A percentile compares a stretch with the other conserved stretches of the same genome.
phyloP scores from a whole-genome alignment of 2,113 vertebrate species.

The Alces alces region DNA sequence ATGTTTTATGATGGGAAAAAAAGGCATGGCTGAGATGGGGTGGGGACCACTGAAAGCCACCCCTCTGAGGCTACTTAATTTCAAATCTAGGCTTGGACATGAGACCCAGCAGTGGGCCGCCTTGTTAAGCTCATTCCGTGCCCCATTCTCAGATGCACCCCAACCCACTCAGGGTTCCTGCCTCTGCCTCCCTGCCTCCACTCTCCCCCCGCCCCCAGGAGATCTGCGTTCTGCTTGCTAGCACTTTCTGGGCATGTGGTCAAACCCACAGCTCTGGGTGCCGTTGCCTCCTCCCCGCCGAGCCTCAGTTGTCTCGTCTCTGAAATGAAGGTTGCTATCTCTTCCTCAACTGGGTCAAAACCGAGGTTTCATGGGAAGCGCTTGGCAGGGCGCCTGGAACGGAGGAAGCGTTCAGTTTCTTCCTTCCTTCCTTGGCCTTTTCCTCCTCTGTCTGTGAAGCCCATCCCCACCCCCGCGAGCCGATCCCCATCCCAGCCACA shows the following conservation, averaged over 20 bases:
- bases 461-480: rapidly evolving
- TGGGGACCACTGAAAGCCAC: too few species aligned
- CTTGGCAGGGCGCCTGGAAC: background rate
- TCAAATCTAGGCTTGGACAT: background rate
- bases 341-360: background rate
- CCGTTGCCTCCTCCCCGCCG: rapidly evolving
- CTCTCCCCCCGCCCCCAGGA: background rate
- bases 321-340: background rate
- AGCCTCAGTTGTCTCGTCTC: background rate
- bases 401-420: rapidly evolving
- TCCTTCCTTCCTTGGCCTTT: background rate
- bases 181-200: background rate
- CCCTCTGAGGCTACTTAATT: background rate
- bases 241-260: background rate
- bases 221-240: background rate
- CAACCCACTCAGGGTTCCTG: background rate
- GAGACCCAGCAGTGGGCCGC: background rate
- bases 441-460: background rate
- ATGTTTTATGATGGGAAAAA: background rate
- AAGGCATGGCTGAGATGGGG: background rate
- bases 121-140: too few species aligned
- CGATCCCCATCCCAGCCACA: background rate
- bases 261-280: background rate
- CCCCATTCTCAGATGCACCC: background rate
- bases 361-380: background rate